Evolutionary conservation across 2,888 invertebrate genomes (phyloP).

Genomic region (Stenolophus ochropezus): DNA sequence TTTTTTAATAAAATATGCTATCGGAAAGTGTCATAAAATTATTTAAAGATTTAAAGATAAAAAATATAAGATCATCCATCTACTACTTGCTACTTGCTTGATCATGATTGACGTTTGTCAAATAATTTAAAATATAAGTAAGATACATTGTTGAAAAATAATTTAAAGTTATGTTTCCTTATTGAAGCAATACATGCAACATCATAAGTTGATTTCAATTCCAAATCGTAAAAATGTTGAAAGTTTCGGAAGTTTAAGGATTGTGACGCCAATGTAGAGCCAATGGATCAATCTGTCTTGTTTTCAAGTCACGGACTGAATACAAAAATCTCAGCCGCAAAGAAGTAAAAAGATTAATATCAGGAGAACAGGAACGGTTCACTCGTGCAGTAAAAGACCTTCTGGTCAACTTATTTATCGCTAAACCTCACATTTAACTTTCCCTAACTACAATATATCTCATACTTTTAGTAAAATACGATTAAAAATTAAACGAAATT

Average conservation of each 20-base stretch:
- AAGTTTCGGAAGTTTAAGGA: neutral
- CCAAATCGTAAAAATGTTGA: neutral
- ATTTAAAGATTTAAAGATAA: too few relatives aligned
- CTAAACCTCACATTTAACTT: too few relatives aligned
- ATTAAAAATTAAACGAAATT: too few relatives aligned
- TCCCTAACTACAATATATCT: too few relatives aligned
- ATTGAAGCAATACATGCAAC: neutral
- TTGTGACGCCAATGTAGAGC: conserved; percentile 12
- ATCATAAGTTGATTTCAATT: conserved; percentile 4
- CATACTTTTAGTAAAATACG: too few relatives aligned
- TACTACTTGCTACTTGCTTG: too few relatives aligned
- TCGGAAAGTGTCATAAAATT: too few relatives aligned
- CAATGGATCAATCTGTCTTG: conserved; percentile 47
- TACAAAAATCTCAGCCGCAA: conserved; percentile 43
- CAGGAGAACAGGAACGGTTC: conserved; percentile 21
- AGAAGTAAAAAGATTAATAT: conserved; percentile 39
- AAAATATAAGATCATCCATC: too few relatives aligned
- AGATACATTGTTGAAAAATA: too few relatives aligned
- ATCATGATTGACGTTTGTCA: too few relatives aligned
- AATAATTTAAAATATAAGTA: too few relatives aligned
- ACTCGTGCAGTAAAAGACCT: conserved; percentile 6
- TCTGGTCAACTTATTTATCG: neutral
- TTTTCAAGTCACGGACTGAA: conserved; percentile 55
- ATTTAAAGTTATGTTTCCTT: neutral
- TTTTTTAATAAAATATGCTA: too few relatives aligned